Evolutionary conservation across 1,140 invertebrate genomes (phyloP).

Genomic region (Leptinotarsa texana): DNA sequence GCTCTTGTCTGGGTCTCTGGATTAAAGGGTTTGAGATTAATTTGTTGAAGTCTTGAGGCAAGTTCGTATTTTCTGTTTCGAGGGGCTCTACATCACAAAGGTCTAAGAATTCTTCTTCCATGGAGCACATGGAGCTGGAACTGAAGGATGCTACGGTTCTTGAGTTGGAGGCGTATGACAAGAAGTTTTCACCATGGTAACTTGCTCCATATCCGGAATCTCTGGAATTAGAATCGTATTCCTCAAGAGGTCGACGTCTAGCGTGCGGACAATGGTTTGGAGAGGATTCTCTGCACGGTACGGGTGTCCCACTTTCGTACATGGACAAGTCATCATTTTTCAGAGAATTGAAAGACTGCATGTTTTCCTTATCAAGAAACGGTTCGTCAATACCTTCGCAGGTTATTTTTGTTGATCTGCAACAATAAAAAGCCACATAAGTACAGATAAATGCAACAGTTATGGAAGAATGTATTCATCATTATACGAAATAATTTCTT

Average conservation of each 20-base stretch:
- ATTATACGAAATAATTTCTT: background rate
- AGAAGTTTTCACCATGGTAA: conserved; percentile 53
- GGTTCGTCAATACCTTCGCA: conserved; percentile 27
- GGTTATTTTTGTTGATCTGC: conserved; percentile 30
- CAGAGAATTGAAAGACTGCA: conserved; percentile 33
- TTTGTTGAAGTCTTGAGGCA: conserved; percentile 54
- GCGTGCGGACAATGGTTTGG: conserved; percentile 33
- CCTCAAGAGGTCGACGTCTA: conserved; percentile 38
- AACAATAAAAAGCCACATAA: conserved; percentile 28
- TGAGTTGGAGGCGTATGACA: conserved; percentile 56
- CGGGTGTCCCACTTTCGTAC: conserved; percentile 32
- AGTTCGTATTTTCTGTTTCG: conserved; percentile 41
- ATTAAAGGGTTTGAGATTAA: conserved; percentile 52
- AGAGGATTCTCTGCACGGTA: conserved; percentile 31
- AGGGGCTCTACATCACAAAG: conserved; percentile 65
- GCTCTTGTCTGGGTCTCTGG: conserved; percentile 38
- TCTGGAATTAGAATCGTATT: conserved; percentile 61
- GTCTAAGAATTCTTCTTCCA: conserved; percentile 72
- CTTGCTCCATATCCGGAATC: conserved; percentile 62
- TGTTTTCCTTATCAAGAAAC: conserved; percentile 40
- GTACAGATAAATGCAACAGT: conserved; percentile 9
- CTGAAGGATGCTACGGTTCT: conserved; percentile 50
- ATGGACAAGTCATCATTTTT: conserved; percentile 43
- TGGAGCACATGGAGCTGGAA: conserved; percentile 63
- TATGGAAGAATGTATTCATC: background rate